Percentiles rank a stretch among this genome's conserved stretches.
These are phyloP conservation scores for Naja naja DNA, from an alignment of 2,113 vertebrate genomes.

Conservation along the genomic window DNA sequence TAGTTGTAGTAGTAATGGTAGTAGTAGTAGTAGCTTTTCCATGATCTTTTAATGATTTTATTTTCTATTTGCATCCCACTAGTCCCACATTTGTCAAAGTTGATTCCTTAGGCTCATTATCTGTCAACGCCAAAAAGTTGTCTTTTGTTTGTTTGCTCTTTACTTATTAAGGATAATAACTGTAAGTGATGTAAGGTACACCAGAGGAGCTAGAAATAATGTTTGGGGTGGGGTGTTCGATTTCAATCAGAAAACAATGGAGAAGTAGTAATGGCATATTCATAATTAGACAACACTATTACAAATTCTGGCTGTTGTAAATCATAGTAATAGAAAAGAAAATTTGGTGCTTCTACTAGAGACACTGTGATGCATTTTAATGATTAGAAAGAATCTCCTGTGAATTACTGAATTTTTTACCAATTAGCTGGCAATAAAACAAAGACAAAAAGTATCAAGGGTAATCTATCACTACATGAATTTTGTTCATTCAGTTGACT, in stretches of 20 bases:
- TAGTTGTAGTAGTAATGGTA: not conserved
- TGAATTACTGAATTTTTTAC: slow-evolving; percentile 37
- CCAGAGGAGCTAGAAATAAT: not conserved
- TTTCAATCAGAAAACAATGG: slow-evolving; percentile 21
- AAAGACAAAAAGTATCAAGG: slow-evolving; percentile 32
- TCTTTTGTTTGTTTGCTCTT: not conserved
- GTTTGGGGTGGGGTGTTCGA: not conserved
- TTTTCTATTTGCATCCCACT: not conserved
- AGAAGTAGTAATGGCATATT: slow-evolving; percentile 17
- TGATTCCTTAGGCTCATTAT: not conserved
- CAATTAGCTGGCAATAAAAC: slow-evolving; percentile 4
- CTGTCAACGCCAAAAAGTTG: not conserved
- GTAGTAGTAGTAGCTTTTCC: not conserved
- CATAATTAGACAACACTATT: slow-evolving; percentile 14
- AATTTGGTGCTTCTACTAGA: slow-evolving; percentile 25
- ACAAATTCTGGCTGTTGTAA: not conserved
- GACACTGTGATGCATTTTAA: slow-evolving; percentile 25
- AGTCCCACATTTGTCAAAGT: not conserved
- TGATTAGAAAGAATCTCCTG: slow-evolving; percentile 22
- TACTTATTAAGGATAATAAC: not conserved
- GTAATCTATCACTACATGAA: slow-evolving; percentile 29
- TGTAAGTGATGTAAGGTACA: not conserved
- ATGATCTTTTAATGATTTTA: not conserved
- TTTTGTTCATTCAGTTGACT: slow-evolving; percentile 26
- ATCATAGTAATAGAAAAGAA: slow-evolving; percentile 25